phyloP scores from a whole-genome alignment of 2,888 invertebrate species.

The Xestia ashworthii region DNA sequence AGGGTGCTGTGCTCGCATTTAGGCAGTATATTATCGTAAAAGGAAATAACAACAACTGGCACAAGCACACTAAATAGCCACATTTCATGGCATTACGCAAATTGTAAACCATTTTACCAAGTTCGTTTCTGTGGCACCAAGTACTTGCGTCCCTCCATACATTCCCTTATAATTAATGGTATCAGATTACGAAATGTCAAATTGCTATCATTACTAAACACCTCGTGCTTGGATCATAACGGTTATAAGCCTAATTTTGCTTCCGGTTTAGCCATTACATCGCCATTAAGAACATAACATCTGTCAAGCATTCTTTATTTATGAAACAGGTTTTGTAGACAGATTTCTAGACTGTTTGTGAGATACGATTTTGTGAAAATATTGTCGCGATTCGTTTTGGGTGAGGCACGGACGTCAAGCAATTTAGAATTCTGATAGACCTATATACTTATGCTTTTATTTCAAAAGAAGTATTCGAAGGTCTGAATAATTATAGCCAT shows the following conservation, averaged over 20 bases:
- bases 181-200: slow-evolving; percentile 51
- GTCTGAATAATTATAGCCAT: not conserved
- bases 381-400: slow-evolving; percentile 5
- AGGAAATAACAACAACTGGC: slow-evolving; percentile 60
- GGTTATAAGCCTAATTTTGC: slow-evolving; percentile 54
- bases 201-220: slow-evolving; percentile 49
- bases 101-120: slow-evolving; percentile 8
- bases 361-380: slow-evolving; percentile 56
- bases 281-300: slow-evolving; percentile 40
- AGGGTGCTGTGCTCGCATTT: slow-evolving; percentile 40
- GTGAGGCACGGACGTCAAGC: not conserved
- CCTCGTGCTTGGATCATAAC: slow-evolving; percentile 28
- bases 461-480: not conserved
- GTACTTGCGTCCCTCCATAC: slow-evolving; percentile 6
- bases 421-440: not conserved
- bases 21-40: slow-evolving; percentile 47
- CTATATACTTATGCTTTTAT: not conserved
- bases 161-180: slow-evolving; percentile 46
- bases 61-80: slow-evolving; percentile 29
- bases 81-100: slow-evolving; percentile 38
- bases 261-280: slow-evolving; percentile 54
- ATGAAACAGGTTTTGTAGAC: slow-evolving; percentile 54
- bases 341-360: slow-evolving; percentile 52
- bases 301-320: slow-evolving; percentile 44
- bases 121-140: slow-evolving; percentile 6